Percentiles rank a stretch among this genome's conserved stretches.
phyloP scores from a whole-genome alignment of 2,888 invertebrate genomes.

The Tubulanus polymorphus region DNA sequence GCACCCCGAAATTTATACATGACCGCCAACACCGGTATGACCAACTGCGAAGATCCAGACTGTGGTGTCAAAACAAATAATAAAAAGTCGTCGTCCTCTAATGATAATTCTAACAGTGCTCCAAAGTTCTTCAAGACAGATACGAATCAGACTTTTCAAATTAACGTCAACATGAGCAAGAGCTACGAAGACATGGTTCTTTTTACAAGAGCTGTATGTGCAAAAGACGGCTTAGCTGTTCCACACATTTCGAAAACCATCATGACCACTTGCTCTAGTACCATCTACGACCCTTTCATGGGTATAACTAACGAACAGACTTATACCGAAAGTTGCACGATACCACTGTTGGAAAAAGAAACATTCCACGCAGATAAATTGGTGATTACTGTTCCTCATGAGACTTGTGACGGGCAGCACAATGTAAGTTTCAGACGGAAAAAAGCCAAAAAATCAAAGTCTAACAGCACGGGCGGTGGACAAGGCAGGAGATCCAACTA shows the following conservation, averaged over 20 bases:
- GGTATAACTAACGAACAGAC: conserved; percentile 1
- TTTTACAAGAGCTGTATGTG: conserved; percentile 2
- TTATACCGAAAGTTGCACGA: conserved; percentile 1
- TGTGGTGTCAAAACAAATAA: neutral
- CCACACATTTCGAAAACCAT: neutral
- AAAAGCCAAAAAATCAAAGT: neutral
- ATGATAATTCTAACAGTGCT: neutral
- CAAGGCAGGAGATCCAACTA: neutral
- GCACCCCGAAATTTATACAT: neutral
- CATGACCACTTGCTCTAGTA: neutral
- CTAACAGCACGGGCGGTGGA: neutral
- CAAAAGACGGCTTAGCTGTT: neutral
- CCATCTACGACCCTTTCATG: conserved; percentile 2
- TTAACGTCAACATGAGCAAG: neutral
- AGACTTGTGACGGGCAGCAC: neutral
- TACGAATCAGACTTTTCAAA: neutral
- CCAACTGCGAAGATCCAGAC: neutral
- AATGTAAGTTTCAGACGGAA: neutral
- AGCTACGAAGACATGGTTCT: conserved; percentile 3
- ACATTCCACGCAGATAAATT: conserved; percentile 1
- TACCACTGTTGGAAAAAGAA: conserved; percentile 2
- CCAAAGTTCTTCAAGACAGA: neutral
- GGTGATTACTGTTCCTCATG: neutral
- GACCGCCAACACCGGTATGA: neutral
- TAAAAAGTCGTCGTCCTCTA: neutral